Evolutionary conservation across 2,797 vertebrate species (phyloP).

Genomic region (Brotula barbata): DNA sequence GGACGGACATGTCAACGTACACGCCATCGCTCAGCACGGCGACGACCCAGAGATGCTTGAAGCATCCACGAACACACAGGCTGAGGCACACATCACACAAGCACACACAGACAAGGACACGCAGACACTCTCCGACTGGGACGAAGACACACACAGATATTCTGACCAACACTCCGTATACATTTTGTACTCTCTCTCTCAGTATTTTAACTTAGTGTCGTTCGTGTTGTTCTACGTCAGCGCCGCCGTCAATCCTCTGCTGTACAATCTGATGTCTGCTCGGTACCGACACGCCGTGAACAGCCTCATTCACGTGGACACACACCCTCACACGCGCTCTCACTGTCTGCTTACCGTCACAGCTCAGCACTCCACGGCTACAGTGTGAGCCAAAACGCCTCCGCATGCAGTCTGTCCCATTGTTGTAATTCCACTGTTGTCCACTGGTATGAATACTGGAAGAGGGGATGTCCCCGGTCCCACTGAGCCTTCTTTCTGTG

Average conservation of each 20-base stretch:
- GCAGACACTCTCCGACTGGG: conserved; percentile 9
- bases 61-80: not conserved
- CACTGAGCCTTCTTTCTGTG: no score
- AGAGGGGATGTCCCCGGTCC: no score
- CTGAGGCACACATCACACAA: not conserved
- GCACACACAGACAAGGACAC: conserved; percentile 1
- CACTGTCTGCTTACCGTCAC: no score
- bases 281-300: conserved; percentile 75
- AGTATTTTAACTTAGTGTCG: conserved; percentile 82
- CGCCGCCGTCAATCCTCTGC: conserved; percentile 81
- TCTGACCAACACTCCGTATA: no score
- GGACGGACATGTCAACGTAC: not conserved
- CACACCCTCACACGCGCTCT: conserved; percentile 22
- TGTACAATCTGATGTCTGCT: conserved; percentile 82
- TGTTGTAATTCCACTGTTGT: no score
- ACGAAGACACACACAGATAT: conserved; percentile 28
- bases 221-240: conserved; percentile 83
- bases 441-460: no score
- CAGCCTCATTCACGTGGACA: conserved; percentile 60
- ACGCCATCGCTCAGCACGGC: not conserved
- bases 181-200: conserved; percentile 76
- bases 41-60: not conserved
- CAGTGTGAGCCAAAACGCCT: no score
- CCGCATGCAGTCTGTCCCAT: no score
- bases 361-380: conserved; percentile 52